Conservation (phyloP, 2,113 vertebrate species). For the Etia nguti region DNA sequence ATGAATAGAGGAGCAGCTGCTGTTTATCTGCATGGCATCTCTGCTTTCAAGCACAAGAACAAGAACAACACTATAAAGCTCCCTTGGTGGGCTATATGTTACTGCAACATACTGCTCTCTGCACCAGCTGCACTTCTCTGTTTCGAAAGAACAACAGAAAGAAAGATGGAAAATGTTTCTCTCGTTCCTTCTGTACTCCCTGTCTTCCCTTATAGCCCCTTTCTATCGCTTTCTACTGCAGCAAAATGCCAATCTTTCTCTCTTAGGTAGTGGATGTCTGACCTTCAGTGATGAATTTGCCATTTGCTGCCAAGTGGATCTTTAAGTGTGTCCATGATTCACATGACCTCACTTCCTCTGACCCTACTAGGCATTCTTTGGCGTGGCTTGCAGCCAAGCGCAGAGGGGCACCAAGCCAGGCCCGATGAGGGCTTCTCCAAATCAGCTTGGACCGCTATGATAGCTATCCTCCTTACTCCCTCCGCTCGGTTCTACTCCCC, state of each 20-base stretch:
- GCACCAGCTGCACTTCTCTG: not conserved
- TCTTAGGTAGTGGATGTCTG: constrained; percentile 51
- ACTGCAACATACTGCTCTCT: constrained; percentile 4
- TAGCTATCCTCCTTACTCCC: not conserved
- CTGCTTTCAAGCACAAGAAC: constrained; percentile 32
- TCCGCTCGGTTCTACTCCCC: not conserved
- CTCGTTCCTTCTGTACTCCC: not conserved
- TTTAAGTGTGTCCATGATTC: constrained; percentile 62
- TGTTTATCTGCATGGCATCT: constrained; percentile 53
- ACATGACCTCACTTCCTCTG: constrained; percentile 64
- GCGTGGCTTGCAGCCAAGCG: constrained; percentile 39
- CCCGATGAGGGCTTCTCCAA: constrained; percentile 45
- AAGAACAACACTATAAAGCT: constrained; percentile 42
- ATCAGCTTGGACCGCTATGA: constrained; percentile 25
- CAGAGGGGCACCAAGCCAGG: constrained; percentile 25
- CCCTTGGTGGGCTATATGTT: constrained; percentile 40
- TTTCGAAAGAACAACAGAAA: constrained; percentile 25
- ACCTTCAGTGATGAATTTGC: constrained; percentile 57
- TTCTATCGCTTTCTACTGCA: not conserved
- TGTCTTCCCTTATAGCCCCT: not conserved
- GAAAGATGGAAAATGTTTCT: constrained; percentile 43
- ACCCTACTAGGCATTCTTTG: constrained; percentile 40
- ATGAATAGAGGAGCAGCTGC: constrained; percentile 39
- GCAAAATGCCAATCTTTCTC: constrained; percentile 15
- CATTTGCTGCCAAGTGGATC: constrained; percentile 58